Evolutionary conservation across 1,140 invertebrate species (phyloP), one percentile per base, ranked within the genome.

Genomic region (Octopus bimaculoides): DNA sequence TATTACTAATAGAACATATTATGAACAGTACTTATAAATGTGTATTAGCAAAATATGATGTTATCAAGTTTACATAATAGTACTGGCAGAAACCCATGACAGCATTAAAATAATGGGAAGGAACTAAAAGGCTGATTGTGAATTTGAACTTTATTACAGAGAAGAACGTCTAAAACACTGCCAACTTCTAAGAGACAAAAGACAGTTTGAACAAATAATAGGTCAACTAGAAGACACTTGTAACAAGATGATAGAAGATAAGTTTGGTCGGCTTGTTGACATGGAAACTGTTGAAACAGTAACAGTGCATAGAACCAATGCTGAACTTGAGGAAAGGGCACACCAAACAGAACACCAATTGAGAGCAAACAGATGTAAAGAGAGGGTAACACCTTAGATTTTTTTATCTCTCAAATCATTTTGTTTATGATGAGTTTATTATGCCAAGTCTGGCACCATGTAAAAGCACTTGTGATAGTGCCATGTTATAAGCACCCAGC

Each of bases 221-320:
- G 71, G 54, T 3, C 85, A 87, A 76, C 86, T 90, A 84, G 87
- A 90, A 66, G 84, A 86, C 61, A 83, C 85, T 26, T 90, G 89
- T 77, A 84, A 89, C 78, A 81, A 86, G 77, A 87, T 89, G 88
- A 90, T 90, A 88, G 77, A 87, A 26, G 85, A 83, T 54, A 90
- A 90, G 83, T 90, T 90, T 85, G 89, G 89, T 4, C 79, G 85
- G 10, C 84, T 88, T 53, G 88, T 90, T 20, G 87, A 90, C 81
- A 79, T 91, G 52, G 89, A 91, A 83, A 87, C 87, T 77, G 80
- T 91, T 17, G 90, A 91, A 77, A 86, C 85, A 5, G 86, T 90
- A 14, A 89, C 89, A 8, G 88, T 90, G 0, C 90, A 91, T 81
- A 82, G 87, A 75, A 83, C 85, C 75, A 87, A 89, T 77, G 89